A percentile compares a stretch with the other conserved stretches of the same genome.
Conservation (phyloP, 2,113 vertebrate species). For the Heloderma charlesbogerti region DNA sequence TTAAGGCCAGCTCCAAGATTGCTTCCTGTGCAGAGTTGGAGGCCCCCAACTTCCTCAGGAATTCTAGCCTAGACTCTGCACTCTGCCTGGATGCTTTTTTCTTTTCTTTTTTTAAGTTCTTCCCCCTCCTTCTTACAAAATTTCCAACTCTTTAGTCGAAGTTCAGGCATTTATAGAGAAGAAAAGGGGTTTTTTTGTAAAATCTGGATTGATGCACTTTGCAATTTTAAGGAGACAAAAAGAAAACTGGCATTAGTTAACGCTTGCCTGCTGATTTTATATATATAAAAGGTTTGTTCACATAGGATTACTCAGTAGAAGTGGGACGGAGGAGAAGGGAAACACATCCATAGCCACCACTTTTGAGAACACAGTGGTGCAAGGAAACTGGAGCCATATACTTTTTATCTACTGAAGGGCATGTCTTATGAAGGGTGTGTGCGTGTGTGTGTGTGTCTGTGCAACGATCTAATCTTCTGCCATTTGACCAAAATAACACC, state of each 20-base stretch:
- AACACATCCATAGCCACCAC: not conserved
- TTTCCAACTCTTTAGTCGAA: slow-evolving; percentile 62
- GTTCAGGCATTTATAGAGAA: not conserved
- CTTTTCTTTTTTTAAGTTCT: not conserved
- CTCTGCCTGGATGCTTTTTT: slow-evolving; percentile 56
- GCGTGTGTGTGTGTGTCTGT: not conserved
- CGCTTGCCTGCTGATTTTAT: not conserved
- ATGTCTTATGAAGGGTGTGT: not conserved
- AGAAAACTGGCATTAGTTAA: slow-evolving; percentile 23
- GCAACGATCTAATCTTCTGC: not conserved
- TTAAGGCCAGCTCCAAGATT: slow-evolving; percentile 82
- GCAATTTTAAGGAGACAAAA: slow-evolving; percentile 14
- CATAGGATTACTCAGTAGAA: not conserved
- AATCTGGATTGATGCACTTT: not conserved
- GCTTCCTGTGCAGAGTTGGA: slow-evolving; percentile 83
- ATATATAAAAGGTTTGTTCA: not conserved
- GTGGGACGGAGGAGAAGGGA: not conserved
- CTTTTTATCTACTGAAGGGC: not conserved
- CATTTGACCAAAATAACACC: not conserved
- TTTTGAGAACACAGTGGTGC: not conserved
- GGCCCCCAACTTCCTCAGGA: slow-evolving; percentile 83
- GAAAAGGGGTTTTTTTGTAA: accelerated
- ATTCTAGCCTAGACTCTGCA: slow-evolving; percentile 69
- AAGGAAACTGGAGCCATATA: not conserved
- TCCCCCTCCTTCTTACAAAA: slow-evolving; percentile 30